These are phyloP conservation scores for Drosophila melanogaster DNA, from an alignment of 1,140 invertebrate species.

Conservation along the genomic window Release_6_plus_ISO1_MT NC_004354.4:19110001-19110500, in stretches of 20 bases:
- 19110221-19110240: neutral
- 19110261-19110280: slow-evolving; percentile 68
- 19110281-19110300: slow-evolving; percentile 9
- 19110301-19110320: slow-evolving; percentile 54
- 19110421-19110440: slow-evolving; percentile 11
- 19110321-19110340: slow-evolving; percentile 47
- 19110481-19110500: neutral
- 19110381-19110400: slow-evolving; percentile 82
- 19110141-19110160: slow-evolving; percentile 58
- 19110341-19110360: slow-evolving; percentile 37
- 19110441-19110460: slow-evolving; percentile 5
- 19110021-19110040: slow-evolving; percentile 23
- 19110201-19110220: neutral
- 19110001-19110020: slow-evolving; percentile 37
- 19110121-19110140: slow-evolving; percentile 51
- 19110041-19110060: slow-evolving; percentile 25
- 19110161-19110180: slow-evolving; percentile 69
- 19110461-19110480: slow-evolving; percentile 6
- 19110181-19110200: slow-evolving; percentile 35
- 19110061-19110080: neutral
- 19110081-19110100: neutral
- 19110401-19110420: slow-evolving; percentile 78
- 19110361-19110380: slow-evolving; percentile 81
- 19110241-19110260: neutral
- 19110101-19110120: slow-evolving; percentile 2